A percentile compares a stretch with the other conserved stretches of the same genome.
phyloP scores from a whole-genome alignment of 2,113 vertebrate species.

The Ciconia stormi region DNA sequence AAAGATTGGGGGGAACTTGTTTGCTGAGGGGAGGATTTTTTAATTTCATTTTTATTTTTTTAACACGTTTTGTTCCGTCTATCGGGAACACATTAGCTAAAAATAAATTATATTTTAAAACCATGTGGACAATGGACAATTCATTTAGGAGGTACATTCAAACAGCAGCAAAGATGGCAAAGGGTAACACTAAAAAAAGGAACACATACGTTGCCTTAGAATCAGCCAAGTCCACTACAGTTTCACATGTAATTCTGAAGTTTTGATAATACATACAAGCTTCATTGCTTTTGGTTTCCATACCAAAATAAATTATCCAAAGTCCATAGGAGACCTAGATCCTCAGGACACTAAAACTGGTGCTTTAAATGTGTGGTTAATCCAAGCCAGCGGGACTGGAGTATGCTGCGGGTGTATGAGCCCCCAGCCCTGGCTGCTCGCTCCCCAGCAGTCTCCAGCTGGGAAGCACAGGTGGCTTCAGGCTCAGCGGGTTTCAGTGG shows the following conservation, averaged over 20 bases:
- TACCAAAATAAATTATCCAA: neutral
- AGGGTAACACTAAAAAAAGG: neutral
- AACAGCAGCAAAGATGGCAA: neutral
- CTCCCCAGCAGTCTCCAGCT: neutral
- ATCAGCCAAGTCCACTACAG: neutral
- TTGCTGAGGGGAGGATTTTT: neutral
- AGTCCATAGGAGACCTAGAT: neutral
- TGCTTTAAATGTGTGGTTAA: neutral
- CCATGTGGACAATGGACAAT: neutral
- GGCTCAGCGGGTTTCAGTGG: neutral
- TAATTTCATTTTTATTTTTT: neutral
- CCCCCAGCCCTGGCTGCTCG: neutral
- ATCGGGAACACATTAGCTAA: constrained; percentile 74
- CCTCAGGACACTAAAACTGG: neutral
- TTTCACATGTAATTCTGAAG: neutral
- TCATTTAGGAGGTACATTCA: neutral
- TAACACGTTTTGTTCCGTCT: constrained; percentile 59
- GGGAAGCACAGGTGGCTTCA: neutral
- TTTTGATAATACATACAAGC: neutral
- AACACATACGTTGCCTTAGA: neutral
- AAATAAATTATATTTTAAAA: constrained; percentile 84
- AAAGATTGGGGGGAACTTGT: neutral
- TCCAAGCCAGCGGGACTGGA: neutral
- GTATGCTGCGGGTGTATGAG: fast-evolving
- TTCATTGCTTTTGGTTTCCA: neutral